Conservation (phyloP, 2,797 vertebrate genomes). For the Gallinago nigripennis region DNA sequence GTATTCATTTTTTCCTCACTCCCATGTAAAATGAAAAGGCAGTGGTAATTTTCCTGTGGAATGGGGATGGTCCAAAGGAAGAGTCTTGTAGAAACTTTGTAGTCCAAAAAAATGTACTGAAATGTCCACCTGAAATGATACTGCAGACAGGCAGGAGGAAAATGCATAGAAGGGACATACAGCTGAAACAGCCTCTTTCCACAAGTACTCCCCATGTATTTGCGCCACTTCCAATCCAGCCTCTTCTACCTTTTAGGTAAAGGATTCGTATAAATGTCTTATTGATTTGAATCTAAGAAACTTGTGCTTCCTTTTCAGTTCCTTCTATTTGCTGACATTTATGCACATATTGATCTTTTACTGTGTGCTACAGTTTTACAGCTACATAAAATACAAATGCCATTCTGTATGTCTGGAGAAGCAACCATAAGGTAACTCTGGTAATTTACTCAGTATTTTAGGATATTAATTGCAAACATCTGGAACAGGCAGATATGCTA, state of each 20-base stretch:
- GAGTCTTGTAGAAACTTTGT: neutral
- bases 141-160: neutral
- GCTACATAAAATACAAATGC: neutral
- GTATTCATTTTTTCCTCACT: neutral
- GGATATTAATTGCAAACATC: conserved; percentile 4
- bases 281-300: neutral
- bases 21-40: neutral
- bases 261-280: neutral
- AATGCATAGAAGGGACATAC: neutral
- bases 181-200: neutral
- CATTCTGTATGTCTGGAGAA: neutral
- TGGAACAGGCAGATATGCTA: neutral
- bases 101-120: neutral
- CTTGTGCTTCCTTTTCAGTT: neutral
- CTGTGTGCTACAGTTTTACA: neutral
- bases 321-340: neutral
- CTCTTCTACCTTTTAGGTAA: neutral
- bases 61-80: neutral
- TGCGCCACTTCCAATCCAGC: neutral
- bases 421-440: neutral
- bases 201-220: neutral
- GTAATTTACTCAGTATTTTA: neutral
- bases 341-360: neutral
- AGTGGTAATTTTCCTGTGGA: neutral
- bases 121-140: neutral